phyloP scores from a whole-genome alignment of 2,888 invertebrate species.

The Tanytarsus gracilentus region DNA sequence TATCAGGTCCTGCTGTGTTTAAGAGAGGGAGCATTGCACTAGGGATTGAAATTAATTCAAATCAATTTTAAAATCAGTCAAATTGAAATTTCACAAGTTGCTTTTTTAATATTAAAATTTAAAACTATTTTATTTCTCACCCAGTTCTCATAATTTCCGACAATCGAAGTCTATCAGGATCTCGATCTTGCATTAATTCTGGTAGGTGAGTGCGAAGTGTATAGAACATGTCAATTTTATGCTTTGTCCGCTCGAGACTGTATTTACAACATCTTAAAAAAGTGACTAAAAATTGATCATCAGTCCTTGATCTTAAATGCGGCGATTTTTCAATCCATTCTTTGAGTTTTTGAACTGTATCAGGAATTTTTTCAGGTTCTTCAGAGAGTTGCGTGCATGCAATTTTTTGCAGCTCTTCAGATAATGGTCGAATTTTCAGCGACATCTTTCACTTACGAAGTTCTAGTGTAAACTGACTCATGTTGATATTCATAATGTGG shows the following conservation, averaged over 20 bases:
- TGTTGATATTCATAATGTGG: too few relatives aligned
- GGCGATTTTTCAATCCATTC: constrained; percentile 45
- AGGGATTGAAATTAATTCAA: constrained; percentile 19
- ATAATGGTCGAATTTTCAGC: constrained; percentile 31
- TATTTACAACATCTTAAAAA: constrained; percentile 44
- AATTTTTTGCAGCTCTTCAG: constrained; percentile 32
- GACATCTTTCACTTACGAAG: neutral
- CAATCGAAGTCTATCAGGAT: constrained; percentile 29
- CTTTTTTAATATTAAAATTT: neutral
- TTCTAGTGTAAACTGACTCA: neutral
- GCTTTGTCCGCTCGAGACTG: constrained; percentile 43
- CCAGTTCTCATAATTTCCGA: constrained; percentile 25
- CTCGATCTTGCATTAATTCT: constrained; percentile 43
- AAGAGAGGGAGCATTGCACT: constrained; percentile 38
- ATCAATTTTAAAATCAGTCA: neutral
- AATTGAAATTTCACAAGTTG: too few relatives aligned
- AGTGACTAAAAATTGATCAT: constrained; percentile 41
- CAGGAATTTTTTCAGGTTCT: constrained; percentile 38
- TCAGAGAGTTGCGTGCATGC: constrained; percentile 43
- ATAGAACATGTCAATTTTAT: constrained; percentile 47
- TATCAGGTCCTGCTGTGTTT: constrained; percentile 40
- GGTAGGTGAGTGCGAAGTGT: constrained; percentile 45
- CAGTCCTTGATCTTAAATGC: constrained; percentile 43
- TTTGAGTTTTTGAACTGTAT: constrained; percentile 40
- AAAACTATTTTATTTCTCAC: neutral